These are phyloP conservation scores for Urocynchramus pylzowi DNA, from an alignment of 2,113 vertebrate genomes.

Conservation along the genomic window DNA sequence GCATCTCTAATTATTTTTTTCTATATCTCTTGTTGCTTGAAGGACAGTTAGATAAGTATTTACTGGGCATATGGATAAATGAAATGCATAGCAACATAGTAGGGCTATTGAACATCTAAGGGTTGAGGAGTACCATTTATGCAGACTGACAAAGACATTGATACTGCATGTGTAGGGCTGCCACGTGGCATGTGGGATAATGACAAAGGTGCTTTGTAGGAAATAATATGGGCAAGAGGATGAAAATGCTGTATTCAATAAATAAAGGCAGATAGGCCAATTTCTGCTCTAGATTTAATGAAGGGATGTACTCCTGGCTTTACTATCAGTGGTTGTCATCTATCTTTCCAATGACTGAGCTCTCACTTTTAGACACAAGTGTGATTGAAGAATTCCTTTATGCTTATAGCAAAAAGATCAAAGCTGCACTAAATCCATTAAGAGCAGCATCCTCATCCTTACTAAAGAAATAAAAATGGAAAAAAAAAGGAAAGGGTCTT, in stretches of 20 bases:
- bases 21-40: not conserved
- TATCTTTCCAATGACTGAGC: not conserved
- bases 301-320: rapidly evolving
- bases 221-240: not conserved
- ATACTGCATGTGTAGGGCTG: not conserved
- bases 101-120: not conserved
- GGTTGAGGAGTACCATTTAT: not conserved
- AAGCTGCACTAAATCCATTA: not conserved
- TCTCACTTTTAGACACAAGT: not conserved
- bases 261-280: not conserved
- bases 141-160: not conserved
- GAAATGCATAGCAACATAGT: not conserved
- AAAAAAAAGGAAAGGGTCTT: not conserved
- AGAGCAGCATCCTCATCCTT: not conserved
- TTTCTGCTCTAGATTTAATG: not conserved
- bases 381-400: not conserved
- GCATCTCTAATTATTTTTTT: not conserved
- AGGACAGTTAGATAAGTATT: not conserved
- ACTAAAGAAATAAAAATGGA: not conserved
- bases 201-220: not conserved
- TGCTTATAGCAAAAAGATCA: not conserved
- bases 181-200: not conserved
- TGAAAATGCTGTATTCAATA: not conserved
- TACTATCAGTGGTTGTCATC: not conserved
- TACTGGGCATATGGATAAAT: not conserved